Evolutionary conservation across 2,113 vertebrate genomes (phyloP).

Genomic region (Boleophthalmus pectinirostris): DNA sequence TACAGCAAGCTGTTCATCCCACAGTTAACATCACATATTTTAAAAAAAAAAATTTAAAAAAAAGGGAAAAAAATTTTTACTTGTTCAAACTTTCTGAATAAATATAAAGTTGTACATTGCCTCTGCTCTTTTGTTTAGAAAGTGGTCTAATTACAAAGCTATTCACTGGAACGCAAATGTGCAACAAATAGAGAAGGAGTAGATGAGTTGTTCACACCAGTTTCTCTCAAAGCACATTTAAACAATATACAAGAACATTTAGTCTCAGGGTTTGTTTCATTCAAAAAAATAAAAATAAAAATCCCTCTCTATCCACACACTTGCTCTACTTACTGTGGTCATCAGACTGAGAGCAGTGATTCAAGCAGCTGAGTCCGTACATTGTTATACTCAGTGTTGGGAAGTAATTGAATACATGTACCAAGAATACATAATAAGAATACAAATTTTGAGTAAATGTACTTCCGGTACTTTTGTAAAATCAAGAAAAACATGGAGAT

Average conservation of each 20-base stretch:
- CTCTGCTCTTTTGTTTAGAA: not conserved
- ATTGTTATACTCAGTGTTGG: no score
- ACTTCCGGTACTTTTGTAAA: no score
- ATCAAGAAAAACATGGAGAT: no score
- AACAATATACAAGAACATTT: not conserved
- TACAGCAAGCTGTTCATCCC: conserved; percentile 32
- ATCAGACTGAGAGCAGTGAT: no score
- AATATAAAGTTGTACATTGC: conserved; percentile 2
- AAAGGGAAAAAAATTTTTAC: not conserved
- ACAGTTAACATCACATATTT: conserved; percentile 1
- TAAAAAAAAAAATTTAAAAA: not conserved
- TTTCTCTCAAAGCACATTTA: not conserved
- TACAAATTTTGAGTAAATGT: no score
- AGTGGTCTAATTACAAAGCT: not conserved
- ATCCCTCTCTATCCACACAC: not conserved
- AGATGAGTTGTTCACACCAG: not conserved
- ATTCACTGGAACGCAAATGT: not conserved
- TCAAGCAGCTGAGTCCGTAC: no score
- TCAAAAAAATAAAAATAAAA: not conserved
- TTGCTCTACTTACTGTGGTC: no score
- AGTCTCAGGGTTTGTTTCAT: not conserved
- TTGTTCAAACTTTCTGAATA: not conserved
- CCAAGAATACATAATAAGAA: no score
- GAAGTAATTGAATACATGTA: no score
- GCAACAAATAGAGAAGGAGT: not conserved